Evolutionary conservation across 2,888 invertebrate genomes (phyloP).

Genomic region (Nemurella pictetii): DNA sequence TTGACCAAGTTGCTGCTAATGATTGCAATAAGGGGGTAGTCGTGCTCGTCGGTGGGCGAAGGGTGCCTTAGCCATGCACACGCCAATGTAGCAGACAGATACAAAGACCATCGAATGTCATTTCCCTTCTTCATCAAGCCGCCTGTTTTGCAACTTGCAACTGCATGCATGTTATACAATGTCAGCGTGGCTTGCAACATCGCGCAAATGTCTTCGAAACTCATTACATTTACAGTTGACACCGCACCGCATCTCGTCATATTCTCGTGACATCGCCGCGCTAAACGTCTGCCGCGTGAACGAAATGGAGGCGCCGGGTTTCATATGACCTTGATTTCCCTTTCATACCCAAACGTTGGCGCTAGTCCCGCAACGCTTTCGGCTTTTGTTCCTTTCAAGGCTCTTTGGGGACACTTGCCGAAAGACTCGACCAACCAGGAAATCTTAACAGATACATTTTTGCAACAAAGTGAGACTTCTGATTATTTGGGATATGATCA

Average conservation of each 20-base stretch:
- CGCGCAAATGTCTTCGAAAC: neutral
- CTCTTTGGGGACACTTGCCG: too few species aligned
- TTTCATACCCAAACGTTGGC: neutral
- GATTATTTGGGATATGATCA: too few species aligned
- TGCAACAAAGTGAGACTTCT: too few species aligned
- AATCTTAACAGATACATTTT: too few species aligned
- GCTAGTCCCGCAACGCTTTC: too few species aligned
- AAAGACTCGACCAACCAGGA: too few species aligned
- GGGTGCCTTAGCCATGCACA: neutral
- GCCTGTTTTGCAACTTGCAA: neutral
- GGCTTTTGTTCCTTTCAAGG: too few species aligned
- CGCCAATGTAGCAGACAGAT: too few species aligned
- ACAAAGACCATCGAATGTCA: neutral
- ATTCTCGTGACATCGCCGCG: too few species aligned
- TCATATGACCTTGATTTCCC: neutral
- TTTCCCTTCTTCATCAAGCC: neutral
- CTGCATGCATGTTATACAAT: neutral
- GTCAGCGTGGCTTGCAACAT: neutral
- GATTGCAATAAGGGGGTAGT: neutral
- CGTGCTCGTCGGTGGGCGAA: neutral
- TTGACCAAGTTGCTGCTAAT: constrained; percentile 4
- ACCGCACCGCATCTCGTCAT: too few species aligned
- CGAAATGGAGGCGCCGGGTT: neutral
- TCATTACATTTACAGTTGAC: neutral
- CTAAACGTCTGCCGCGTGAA: too few species aligned